Percentiles rank a stretch among this genome's conserved stretches.
These are phyloP conservation scores for Ceyx cyanopectus DNA, from an alignment of 2,113 vertebrate genomes.

Conservation along the genomic window DNA sequence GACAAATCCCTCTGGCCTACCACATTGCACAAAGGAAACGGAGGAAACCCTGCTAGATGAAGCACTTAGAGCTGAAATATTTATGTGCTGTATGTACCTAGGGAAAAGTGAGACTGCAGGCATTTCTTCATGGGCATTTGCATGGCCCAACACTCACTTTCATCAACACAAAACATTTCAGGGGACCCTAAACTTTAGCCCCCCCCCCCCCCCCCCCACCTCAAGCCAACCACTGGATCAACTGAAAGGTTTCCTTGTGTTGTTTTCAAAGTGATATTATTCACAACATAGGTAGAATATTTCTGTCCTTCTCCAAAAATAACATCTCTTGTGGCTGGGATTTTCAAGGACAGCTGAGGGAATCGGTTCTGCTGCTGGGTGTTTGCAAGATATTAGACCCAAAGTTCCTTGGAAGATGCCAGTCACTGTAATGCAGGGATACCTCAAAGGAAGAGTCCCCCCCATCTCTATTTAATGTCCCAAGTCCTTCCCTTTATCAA, in stretches of 20 bases:
- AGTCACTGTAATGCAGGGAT: fast-evolving
- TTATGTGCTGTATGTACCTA: neutral
- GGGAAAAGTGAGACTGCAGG: neutral
- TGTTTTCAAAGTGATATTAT: neutral
- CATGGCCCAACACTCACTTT: neutral
- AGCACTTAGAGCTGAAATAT: conserved; percentile 7
- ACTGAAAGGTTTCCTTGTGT: neutral
- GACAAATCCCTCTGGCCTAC: neutral
- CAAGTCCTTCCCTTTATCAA: neutral
- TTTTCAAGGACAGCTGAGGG: neutral
- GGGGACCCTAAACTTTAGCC: neutral
- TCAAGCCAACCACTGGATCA: neutral
- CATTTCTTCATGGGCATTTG: neutral
- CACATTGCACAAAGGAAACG: neutral
- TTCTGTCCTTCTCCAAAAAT: neutral
- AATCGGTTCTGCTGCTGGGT: neutral
- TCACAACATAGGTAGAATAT: neutral
- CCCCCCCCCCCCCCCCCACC: no score
- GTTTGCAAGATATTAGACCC: neutral
- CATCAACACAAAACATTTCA: neutral
- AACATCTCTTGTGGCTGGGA: neutral
- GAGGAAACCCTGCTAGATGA: neutral
- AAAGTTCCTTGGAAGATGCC: neutral
- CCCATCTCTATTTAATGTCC: neutral
- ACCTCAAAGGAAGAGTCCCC: neutral